Evolutionary conservation across 1,140 invertebrate genomes (phyloP).

Genomic region (Oryctes rhinoceros): DNA sequence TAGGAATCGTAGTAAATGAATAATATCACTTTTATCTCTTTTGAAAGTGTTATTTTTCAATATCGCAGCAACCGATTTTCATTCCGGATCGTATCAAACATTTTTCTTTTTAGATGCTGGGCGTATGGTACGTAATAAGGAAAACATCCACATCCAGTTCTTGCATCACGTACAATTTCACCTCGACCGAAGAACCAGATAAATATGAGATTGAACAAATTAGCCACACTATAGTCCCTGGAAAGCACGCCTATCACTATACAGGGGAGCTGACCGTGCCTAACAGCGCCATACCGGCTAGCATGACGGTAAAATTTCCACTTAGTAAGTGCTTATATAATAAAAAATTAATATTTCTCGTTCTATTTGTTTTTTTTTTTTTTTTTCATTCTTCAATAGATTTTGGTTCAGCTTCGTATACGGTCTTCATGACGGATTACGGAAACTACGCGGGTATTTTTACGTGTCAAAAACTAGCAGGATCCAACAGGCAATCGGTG

Average conservation of each 20-base stretch:
- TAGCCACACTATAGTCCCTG: slow-evolving; percentile 76
- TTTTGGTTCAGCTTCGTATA: slow-evolving; percentile 74
- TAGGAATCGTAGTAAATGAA: too few relatives aligned
- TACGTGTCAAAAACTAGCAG: slow-evolving; percentile 79
- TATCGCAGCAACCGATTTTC: too few relatives aligned
- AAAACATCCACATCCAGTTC: slow-evolving; percentile 82
- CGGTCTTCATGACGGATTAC: slow-evolving; percentile 80
- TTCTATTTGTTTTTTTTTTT: not conserved
- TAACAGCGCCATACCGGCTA: slow-evolving; percentile 71
- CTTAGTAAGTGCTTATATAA: slow-evolving; percentile 72
- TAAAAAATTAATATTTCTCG: not conserved
- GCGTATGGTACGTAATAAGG: slow-evolving; percentile 83
- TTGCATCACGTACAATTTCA: slow-evolving; percentile 83
- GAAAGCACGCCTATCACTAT: slow-evolving; percentile 80
- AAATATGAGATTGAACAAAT: slow-evolving; percentile 76
- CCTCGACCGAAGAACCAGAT: slow-evolving; percentile 71
- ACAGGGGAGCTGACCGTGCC: slow-evolving; percentile 74
- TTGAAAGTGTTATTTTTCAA: not conserved
- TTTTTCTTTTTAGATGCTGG: slow-evolving; percentile 70
- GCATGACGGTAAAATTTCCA: slow-evolving; percentile 80
- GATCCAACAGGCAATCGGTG: slow-evolving; percentile 78
- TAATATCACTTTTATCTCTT: too few relatives aligned
- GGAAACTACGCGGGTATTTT: slow-evolving; percentile 78
- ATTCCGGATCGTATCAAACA: not conserved
- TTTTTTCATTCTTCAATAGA: not conserved